Percentiles rank a stretch among this genome's conserved stretches.
phyloP scores from a whole-genome alignment of 2,888 invertebrate species.

The Minunthozetes semirufus region DNA sequence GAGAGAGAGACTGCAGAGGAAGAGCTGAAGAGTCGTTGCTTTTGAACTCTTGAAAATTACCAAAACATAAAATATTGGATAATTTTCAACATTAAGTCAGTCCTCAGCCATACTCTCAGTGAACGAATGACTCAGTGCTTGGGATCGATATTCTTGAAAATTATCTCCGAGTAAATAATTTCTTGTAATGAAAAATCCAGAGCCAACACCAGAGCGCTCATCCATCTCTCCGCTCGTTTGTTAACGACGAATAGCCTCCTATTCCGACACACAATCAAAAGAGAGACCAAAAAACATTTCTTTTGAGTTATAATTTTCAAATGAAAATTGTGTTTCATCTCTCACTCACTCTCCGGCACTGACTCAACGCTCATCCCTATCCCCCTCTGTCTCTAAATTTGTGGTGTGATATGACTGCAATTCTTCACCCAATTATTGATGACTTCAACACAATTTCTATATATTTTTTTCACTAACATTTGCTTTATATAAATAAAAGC shows the following conservation, averaged over 20 bases:
- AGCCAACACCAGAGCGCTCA: background rate
- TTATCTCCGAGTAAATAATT: slow-evolving; percentile 11
- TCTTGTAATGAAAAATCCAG: background rate
- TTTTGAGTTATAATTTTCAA: no score
- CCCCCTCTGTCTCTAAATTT: background rate
- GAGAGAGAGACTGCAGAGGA: background rate
- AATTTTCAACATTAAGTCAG: no score
- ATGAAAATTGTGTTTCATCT: background rate
- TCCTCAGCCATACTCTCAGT: no score
- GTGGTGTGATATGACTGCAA: slow-evolving; percentile 17
- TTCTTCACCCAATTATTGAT: slow-evolving; percentile 26
- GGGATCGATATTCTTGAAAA: background rate
- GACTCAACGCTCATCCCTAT: slow-evolving; percentile 17
- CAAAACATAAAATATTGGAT: background rate
- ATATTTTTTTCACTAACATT: background rate
- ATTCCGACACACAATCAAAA: no score
- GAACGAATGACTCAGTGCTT: background rate
- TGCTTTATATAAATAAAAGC: slow-evolving; percentile 14
- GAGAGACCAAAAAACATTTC: no score
- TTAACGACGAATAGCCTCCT: background rate
- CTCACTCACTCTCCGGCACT: slow-evolving; percentile 6
- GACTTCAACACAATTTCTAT: slow-evolving; percentile 19
- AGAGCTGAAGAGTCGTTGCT: slow-evolving; percentile 6
- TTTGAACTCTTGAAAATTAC: slow-evolving; percentile 5
- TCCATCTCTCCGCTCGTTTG: background rate